Conservation (phyloP, 2,797 vertebrate species). For the Tympanoctomys barrerae region DNA sequence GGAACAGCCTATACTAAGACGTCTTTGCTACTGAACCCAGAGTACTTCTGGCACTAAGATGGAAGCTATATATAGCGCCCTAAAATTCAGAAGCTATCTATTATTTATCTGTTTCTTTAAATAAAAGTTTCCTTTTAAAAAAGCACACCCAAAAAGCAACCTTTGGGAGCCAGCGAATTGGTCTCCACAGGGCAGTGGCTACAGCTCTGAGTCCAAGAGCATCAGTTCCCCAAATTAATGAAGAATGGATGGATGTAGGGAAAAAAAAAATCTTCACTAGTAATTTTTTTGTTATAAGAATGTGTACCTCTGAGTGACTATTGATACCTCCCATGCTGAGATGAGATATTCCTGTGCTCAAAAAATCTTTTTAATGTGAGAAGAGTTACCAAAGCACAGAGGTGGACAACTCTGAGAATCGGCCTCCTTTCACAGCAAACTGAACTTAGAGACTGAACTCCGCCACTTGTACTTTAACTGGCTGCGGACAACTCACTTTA, state of each 20-base stretch:
- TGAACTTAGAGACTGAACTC: background rate
- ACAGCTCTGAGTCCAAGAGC: background rate
- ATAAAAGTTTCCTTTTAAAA: background rate
- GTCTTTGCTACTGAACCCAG: background rate
- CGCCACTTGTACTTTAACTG: background rate
- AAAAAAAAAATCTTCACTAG: background rate
- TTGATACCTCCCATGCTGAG: background rate
- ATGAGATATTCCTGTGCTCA: background rate
- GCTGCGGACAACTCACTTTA: background rate
- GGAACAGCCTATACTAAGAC: background rate
- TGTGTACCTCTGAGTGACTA: background rate
- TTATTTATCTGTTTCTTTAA: constrained; percentile 10
- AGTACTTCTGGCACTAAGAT: background rate
- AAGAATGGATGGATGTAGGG: background rate
- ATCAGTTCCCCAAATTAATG: background rate
- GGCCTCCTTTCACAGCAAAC: background rate
- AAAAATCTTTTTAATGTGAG: background rate
- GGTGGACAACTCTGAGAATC: background rate
- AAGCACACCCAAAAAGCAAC: background rate
- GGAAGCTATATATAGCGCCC: constrained; percentile 21
- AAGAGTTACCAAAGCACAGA: background rate
- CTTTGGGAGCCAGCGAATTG: background rate
- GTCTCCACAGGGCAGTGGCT: background rate
- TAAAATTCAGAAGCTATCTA: constrained; percentile 40
- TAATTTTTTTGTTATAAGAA: background rate